Conservation (phyloP, 2,797 vertebrate species). For the Tarsius wallacei region DNA sequence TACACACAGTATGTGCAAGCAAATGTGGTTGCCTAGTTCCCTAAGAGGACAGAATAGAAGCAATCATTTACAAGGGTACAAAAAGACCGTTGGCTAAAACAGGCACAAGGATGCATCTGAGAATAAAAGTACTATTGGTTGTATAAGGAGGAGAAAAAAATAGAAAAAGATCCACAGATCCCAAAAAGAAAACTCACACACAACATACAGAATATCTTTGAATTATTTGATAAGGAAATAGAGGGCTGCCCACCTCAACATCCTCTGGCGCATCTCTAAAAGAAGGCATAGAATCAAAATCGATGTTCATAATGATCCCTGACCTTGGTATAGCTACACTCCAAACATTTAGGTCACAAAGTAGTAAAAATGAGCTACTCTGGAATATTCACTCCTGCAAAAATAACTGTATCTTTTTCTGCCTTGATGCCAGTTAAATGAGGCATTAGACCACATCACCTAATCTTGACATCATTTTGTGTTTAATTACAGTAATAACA, state of each 20-base stretch:
- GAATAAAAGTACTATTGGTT: neutral
- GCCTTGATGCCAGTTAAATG: neutral
- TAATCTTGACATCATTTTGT: neutral
- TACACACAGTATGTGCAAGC: neutral
- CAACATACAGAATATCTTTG: neutral
- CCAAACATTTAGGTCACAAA: neutral
- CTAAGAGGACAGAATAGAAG: neutral
- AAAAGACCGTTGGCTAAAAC: neutral
- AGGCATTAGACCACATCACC: neutral
- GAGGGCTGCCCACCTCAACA: neutral
- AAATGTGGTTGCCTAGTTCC: neutral
- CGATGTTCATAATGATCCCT: neutral
- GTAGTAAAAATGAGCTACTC: neutral
- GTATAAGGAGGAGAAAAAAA: neutral
- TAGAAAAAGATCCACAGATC: neutral
- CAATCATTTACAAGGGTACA: neutral
- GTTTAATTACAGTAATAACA: neutral
- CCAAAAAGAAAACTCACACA: neutral
- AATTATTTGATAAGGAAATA: constrained; percentile 16
- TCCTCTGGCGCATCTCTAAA: neutral
- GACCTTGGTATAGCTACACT: neutral
- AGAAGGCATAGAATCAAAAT: neutral
- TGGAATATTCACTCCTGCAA: neutral
- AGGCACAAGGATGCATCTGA: neutral
- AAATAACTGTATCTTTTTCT: neutral